Percentiles rank a stretch among this genome's conserved stretches.
These are phyloP conservation scores for Nicator chloris DNA, from an alignment of 2,113 vertebrate genomes.

Conservation along the genomic window DNA sequence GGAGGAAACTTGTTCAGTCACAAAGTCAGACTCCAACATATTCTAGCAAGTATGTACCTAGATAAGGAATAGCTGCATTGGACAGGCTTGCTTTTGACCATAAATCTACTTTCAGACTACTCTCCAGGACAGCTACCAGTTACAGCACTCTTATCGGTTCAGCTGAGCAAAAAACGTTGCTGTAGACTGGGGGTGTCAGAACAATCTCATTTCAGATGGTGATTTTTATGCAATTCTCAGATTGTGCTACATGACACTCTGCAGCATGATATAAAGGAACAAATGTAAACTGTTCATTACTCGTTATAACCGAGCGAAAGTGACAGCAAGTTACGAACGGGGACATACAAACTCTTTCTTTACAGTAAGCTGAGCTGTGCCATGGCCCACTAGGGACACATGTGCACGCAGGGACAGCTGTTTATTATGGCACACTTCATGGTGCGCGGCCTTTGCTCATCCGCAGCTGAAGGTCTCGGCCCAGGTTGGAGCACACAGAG, in stretches of 20 bases:
- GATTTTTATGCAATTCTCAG: background rate
- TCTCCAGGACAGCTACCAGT: background rate
- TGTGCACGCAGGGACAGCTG: background rate
- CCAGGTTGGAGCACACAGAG: background rate
- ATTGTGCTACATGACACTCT: background rate
- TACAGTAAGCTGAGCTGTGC: background rate
- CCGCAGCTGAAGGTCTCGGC: background rate
- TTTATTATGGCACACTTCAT: background rate
- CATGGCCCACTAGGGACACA: too few species aligned
- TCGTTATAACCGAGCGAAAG: background rate
- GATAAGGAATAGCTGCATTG: background rate
- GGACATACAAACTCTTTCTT: background rate
- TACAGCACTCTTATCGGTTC: background rate
- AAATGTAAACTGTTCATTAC: background rate
- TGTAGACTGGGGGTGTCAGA: background rate
- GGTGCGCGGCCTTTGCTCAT: background rate
- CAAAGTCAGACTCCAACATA: background rate
- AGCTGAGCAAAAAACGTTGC: background rate
- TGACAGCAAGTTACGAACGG: background rate
- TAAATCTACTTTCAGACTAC: background rate
- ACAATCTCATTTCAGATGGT: background rate
- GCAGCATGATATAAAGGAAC: background rate
- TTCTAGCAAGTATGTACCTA: background rate
- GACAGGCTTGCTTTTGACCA: background rate
- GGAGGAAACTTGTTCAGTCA: background rate